Base-by-base conservation (phyloP, 2,888 invertebrate species). In the Synergus itoensis region DNA sequence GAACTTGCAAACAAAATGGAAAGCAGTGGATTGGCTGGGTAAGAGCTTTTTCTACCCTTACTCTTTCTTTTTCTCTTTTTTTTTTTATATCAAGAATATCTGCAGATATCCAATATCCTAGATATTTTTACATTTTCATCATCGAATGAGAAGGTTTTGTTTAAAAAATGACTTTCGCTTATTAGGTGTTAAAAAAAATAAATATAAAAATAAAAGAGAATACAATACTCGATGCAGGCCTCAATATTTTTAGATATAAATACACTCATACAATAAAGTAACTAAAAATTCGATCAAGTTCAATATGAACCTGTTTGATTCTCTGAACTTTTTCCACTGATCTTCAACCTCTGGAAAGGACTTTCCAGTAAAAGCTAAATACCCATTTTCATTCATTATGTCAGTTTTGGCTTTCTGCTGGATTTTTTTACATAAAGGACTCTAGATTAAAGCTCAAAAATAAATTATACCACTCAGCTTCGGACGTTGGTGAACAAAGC, bases 1-100 rank as follows among this genome's bases (percentile, higher is more conserved):
- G 98, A 97, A 91, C 94, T 98, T 82, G 99, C 99, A 77, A 99
- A 99, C 92, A 98, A 98, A 93, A 98, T 99, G 98, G 98, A 99
- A 93, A 98, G 98, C 93, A 97, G 97, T 88, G 98, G 98, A 82
- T 95, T 96, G 93, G 97, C 98, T 12, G 98, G 98, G 98, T 98
- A 93, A 94, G 95, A 89, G 63, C 62, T 80, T 57, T 64, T 75
- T 65, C 45, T 18, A 18, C 8, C 21, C 7, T 45, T n/a, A 2
- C 8, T 43, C 18, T 76, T 7, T 18, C 3, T 21, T 45, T 69
- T 43, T 40, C 14, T n/a, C 3, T 77, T 3, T 53, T 53, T 18
- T 9, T n/a, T 7, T 28, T 28, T 28, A 53, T n/a, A n/a, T 53
- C 9, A n/a, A n/a, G 8, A 53, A 53, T n/a, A 8, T 14, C 53